These are phyloP conservation scores for Pilophorus perplexus DNA, from an alignment of 2,888 invertebrate species.

Conservation along the genomic window DNA sequence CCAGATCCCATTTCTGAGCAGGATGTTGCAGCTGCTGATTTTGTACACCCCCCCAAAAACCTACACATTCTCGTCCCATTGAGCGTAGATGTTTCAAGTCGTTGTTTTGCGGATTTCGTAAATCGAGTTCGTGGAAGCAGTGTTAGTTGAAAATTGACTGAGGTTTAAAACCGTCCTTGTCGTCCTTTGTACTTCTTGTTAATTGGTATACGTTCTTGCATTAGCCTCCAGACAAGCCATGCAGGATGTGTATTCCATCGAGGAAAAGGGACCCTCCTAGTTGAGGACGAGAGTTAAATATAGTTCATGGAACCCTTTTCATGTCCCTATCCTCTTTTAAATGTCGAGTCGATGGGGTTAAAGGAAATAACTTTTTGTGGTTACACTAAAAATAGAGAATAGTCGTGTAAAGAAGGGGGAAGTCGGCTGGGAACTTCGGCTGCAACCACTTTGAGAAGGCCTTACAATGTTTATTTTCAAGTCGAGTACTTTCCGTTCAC, in stretches of 20 bases:
- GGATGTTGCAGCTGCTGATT: no score
- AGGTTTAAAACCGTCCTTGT: no score
- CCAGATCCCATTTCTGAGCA: no score
- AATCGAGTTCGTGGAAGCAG: neutral
- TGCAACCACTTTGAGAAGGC: neutral
- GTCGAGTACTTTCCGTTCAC: neutral
- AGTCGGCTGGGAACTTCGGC: neutral
- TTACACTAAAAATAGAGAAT: constrained; percentile 23
- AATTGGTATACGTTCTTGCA: no score
- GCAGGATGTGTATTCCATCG: no score
- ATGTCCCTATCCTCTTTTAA: neutral
- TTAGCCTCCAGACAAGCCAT: no score
- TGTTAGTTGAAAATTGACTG: neutral
- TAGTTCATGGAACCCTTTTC: constrained; percentile 5
- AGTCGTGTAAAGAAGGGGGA: neutral
- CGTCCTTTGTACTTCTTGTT: no score
- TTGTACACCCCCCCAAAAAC: no score
- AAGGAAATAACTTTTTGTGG: constrained; percentile 30
- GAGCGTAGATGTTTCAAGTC: no score
- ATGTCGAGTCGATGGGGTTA: constrained; percentile 8
- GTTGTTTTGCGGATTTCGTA: no score
- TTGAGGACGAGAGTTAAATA: neutral
- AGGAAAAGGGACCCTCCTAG: neutral
- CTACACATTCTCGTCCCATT: no score
- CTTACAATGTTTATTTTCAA: no score